Evolutionary conservation across 2,797 vertebrate species (phyloP).

Genomic region (Gallirallus australis): DNA sequence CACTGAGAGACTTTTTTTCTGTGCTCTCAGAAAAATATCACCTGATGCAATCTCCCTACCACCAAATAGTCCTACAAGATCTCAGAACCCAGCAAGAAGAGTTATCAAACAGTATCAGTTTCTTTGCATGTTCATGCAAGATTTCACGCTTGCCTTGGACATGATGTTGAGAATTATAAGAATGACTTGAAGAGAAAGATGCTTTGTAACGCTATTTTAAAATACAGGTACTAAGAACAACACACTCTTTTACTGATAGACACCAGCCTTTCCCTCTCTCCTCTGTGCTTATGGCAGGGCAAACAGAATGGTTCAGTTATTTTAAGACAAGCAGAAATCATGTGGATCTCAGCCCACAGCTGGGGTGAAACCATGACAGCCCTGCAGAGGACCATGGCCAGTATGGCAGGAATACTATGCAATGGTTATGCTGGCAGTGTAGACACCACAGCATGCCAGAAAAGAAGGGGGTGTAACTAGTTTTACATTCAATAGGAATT

Average conservation of each 20-base stretch:
- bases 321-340: neutral
- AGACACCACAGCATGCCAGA: neutral
- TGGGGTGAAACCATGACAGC: too few species aligned
- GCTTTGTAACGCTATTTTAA: neutral
- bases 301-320: neutral
- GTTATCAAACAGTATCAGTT: neutral
- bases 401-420: neutral
- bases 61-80: neutral
- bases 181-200: neutral
- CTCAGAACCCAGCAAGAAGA: neutral
- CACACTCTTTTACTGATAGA: neutral
- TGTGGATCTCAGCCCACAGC: too few species aligned
- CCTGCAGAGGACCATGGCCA: fast-evolving
- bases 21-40: neutral
- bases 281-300: neutral
- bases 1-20: neutral
- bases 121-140: neutral
- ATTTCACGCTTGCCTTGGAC: neutral
- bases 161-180: neutral
- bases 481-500: neutral
- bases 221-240: neutral
- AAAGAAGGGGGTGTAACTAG: neutral
- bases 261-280: neutral
- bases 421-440: neutral
- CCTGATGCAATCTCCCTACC: neutral